A percentile compares a stretch with the other conserved stretches of the same genome.
Evolutionary conservation across 2,113 vertebrate genomes (phyloP).

Genomic region (Polypterus senegalus): DNA sequence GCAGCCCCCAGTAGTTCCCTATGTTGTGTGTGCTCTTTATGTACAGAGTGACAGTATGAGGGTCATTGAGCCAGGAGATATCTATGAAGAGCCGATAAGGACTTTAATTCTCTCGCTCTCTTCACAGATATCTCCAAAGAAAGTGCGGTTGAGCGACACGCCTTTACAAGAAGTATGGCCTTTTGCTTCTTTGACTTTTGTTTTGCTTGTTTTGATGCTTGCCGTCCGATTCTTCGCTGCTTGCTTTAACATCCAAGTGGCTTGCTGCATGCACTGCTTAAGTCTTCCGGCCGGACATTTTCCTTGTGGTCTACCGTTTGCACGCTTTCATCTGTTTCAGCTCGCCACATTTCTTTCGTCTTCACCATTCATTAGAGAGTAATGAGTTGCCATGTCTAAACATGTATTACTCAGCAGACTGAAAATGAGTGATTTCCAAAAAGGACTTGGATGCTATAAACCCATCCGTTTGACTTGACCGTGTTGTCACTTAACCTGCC

Average conservation of each 20-base stretch:
- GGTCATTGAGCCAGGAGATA: constrained; percentile 40
- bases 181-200: constrained; percentile 27
- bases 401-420: not conserved
- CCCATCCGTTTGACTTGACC: no score
- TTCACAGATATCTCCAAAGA: constrained; percentile 72
- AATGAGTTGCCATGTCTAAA: no score
- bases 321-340: constrained; percentile 23
- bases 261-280: constrained; percentile 27
- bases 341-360: constrained; percentile 1
- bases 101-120: constrained; percentile 61
- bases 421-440: constrained; percentile 10
- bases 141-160: constrained; percentile 56
- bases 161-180: constrained; percentile 63
- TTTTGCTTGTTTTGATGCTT: constrained; percentile 18
- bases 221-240: constrained; percentile 21
- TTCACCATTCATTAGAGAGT: no score
- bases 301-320: constrained; percentile 35
- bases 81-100: constrained; percentile 65
- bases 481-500: no score
- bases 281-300: constrained; percentile 23
- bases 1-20: no score
- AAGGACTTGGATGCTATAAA: not conserved
- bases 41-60: no score
- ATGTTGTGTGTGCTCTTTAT: no score
- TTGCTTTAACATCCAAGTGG: constrained; percentile 31